These are phyloP conservation scores for Craniophora ligustri DNA, from an alignment of 2,888 invertebrate species.

Conservation along the genomic window DNA sequence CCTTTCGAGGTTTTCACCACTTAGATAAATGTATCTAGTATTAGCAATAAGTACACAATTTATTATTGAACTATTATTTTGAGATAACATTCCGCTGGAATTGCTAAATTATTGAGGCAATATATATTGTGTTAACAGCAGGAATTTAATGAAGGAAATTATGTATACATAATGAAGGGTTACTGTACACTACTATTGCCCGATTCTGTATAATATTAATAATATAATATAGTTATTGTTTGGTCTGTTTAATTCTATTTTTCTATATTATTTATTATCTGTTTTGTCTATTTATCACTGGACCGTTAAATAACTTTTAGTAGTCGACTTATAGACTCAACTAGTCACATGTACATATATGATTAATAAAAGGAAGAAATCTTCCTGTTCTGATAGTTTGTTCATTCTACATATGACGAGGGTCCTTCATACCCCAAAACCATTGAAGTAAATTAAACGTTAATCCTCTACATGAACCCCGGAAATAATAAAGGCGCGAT, in stretches of 20 bases:
- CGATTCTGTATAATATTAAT: no score
- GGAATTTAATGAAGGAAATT: neutral
- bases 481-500: neutral
- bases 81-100: conserved; percentile 20
- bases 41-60: conserved; percentile 12
- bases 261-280: no score
- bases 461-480: neutral
- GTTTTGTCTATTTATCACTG: no score
- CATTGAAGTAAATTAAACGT: neutral
- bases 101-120: neutral
- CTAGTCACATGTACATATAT: no score
- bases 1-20: conserved; percentile 36
- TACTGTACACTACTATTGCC: no score
- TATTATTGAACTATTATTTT: neutral
- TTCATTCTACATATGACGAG: neutral
- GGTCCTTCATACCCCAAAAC: neutral
- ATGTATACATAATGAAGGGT: neutral
- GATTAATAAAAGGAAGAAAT: no score
- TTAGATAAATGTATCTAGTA: conserved; percentile 7
- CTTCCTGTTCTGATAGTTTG: no score
- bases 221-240: no score
- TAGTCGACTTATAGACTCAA: no score
- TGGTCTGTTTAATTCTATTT: no score
- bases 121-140: neutral
- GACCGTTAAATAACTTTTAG: no score